Conservation (phyloP, 1,140 invertebrate species). For the Carposina sasakii region DNA sequence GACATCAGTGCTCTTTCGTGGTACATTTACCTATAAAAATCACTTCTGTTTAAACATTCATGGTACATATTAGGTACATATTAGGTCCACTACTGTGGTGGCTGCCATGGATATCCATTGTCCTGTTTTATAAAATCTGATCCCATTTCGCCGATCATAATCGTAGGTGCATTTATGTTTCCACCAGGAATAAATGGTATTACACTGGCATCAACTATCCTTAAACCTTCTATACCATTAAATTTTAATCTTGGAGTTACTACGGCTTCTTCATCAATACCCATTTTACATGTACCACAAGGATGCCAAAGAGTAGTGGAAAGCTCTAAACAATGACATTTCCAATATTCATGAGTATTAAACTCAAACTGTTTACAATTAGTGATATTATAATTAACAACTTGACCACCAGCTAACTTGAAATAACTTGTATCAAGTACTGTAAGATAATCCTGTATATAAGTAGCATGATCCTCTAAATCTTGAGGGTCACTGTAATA, state of each 20-base stretch:
- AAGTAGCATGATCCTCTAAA: constrained; percentile 82
- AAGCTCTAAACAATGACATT: constrained; percentile 54
- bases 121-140: constrained; percentile 76
- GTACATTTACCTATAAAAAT: no score
- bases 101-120: neutral
- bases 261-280: constrained; percentile 70
- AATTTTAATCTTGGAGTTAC: constrained; percentile 71
- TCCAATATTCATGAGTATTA: constrained; percentile 79
- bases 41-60: no score
- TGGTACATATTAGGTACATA: no score
- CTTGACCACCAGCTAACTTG: constrained; percentile 60
- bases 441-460: constrained; percentile 76
- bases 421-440: constrained; percentile 73
- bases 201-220: constrained; percentile 48
- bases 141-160: constrained; percentile 81
- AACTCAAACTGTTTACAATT: constrained; percentile 73
- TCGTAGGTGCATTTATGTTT: constrained; percentile 44
- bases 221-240: constrained; percentile 63
- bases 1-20: no score
- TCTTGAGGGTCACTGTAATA: constrained; percentile 86
- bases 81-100: no score
- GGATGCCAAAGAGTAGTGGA: constrained; percentile 50
- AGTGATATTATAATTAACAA: constrained; percentile 50
- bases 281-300: constrained; percentile 76
- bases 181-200: constrained; percentile 48